Conservation (phyloP, 2,888 invertebrate species). For the Trimorus sp. region DNA sequence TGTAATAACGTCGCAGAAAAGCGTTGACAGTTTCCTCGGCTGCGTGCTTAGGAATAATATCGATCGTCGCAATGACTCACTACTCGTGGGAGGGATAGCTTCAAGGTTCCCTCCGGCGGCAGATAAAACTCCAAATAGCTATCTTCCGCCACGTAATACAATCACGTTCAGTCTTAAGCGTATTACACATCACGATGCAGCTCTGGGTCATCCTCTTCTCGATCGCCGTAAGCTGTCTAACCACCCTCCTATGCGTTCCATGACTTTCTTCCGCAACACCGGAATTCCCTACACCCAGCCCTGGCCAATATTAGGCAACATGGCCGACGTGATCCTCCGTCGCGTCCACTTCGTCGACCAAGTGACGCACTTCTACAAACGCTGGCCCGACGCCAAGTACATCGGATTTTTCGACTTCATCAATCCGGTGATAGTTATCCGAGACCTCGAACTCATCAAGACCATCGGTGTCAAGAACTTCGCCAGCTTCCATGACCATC, state of each 20-base stretch:
- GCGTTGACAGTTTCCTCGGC: too few relatives aligned
- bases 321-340: background rate
- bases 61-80: too few relatives aligned
- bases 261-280: slow-evolving; percentile 15
- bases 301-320: slow-evolving; percentile 11
- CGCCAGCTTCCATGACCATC: slow-evolving; percentile 71
- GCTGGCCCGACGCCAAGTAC: slow-evolving; percentile 59
- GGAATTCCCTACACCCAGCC: slow-evolving; percentile 14
- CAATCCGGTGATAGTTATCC: slow-evolving; percentile 52
- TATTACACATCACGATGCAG: background rate
- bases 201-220: background rate
- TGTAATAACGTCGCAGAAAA: too few relatives aligned
- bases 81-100: too few relatives aligned
- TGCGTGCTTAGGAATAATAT: too few relatives aligned
- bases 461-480: slow-evolving; percentile 68
- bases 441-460: slow-evolving; percentile 17
- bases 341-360: slow-evolving; percentile 1
- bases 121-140: too few relatives aligned
- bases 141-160: too few relatives aligned
- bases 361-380: slow-evolving; percentile 19
- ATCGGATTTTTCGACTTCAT: slow-evolving; percentile 71
- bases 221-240: background rate
- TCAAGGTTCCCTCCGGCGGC: too few relatives aligned
- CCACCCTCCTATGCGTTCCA: background rate
- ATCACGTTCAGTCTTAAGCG: too few relatives aligned